Evolutionary conservation across 2,797 vertebrate species (phyloP).

Genomic region (Aphelocoma californica): DNA sequence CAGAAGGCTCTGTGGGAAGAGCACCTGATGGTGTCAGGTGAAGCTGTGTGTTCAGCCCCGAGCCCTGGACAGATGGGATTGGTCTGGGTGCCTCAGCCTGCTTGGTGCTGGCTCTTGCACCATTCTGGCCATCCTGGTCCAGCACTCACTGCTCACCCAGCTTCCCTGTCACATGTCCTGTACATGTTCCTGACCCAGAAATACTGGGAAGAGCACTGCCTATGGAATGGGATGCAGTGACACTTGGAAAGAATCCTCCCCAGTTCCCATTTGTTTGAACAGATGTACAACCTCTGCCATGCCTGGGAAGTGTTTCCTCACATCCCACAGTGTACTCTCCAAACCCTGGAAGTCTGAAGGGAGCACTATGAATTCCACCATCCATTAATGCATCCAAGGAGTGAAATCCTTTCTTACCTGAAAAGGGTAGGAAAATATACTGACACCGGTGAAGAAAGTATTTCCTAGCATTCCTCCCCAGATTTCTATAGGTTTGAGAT

Average conservation of each 20-base stretch:
- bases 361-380: too few relatives aligned
- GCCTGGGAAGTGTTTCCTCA: background rate
- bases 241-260: background rate
- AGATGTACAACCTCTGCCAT: background rate
- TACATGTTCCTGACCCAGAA: background rate
- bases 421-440: background rate
- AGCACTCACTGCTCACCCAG: background rate
- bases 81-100: background rate
- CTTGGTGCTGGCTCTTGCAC: background rate
- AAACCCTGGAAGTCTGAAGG: background rate
- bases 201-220: background rate
- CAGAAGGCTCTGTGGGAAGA: background rate
- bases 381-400: background rate
- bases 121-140: background rate
- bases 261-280: background rate
- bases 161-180: background rate
- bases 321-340: background rate
- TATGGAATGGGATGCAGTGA: background rate
- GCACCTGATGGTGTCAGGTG: accelerated
- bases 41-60: background rate
- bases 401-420: background rate
- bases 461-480: background rate
- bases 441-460: background rate
- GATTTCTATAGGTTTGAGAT: background rate
- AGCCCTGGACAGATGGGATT: background rate